These are phyloP conservation scores for Metridium senile DNA, from an alignment of 92 coral and sea anemone species.

Conservation along the genomic window DNA sequence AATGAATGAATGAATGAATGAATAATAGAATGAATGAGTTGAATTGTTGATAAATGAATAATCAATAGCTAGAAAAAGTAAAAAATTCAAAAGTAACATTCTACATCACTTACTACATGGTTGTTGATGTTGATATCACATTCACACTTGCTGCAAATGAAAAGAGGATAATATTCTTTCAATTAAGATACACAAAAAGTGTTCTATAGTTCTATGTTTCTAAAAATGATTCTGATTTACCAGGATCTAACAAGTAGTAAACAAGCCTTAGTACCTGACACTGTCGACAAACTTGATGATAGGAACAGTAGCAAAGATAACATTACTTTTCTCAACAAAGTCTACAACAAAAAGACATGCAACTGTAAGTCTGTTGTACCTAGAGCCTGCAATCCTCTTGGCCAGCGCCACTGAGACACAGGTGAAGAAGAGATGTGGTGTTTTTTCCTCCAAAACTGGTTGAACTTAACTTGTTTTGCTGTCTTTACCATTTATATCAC, in stretches of 20 bases:
- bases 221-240: too few species aligned
- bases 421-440: too few species aligned
- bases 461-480: not conserved
- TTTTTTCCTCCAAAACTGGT: too few species aligned
- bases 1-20: not conserved
- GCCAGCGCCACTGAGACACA: too few species aligned
- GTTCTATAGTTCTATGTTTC: not conserved
- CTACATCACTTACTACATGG: conserved; percentile 92
- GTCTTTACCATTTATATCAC: not conserved
- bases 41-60: not conserved
- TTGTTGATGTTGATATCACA: conserved; percentile 95
- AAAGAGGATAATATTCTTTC: not conserved
- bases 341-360: conserved; percentile 41
- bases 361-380: too few species aligned
- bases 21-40: not conserved
- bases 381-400: too few species aligned
- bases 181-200: not conserved
- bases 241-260: too few species aligned
- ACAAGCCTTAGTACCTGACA: conserved; percentile 53
- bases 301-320: conserved; percentile 91
- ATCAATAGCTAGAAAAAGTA: not conserved
- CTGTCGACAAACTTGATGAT: conserved; percentile 80
- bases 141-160: conserved; percentile 78
- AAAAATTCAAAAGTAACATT: too few species aligned
- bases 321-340: conserved; percentile 63